Percentiles rank a stretch among this genome's conserved stretches.
Conservation (phyloP, 2,888 invertebrate species). For the Clistopyga incitator region DNA sequence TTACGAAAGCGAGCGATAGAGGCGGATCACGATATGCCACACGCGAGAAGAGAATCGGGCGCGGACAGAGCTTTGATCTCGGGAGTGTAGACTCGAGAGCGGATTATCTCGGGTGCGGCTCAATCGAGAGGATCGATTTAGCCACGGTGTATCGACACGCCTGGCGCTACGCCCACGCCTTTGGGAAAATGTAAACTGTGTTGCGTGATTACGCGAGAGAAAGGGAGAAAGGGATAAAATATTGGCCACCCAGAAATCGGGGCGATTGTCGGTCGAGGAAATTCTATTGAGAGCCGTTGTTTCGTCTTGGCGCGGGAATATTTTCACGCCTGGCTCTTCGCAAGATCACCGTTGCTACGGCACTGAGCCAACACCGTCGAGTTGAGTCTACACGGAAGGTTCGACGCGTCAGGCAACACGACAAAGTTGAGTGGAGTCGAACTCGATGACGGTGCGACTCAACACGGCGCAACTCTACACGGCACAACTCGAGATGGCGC, state of each 20-base stretch:
- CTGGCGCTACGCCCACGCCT: conserved; percentile 40
- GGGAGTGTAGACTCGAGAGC: conserved; percentile 33
- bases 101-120: conserved; percentile 51
- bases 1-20: conserved; percentile 29
- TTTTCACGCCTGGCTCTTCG: not conserved
- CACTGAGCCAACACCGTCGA: no score
- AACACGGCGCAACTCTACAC: no score
- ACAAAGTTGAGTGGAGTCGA: no score
- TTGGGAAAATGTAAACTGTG: conserved; percentile 29
- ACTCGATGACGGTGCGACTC: no score
- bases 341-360: no score
- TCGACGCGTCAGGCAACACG: no score
- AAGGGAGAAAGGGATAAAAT: not conserved
- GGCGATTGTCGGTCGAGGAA: conserved; percentile 9
- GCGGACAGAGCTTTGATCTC: conserved; percentile 58
- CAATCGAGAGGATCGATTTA: conserved; percentile 61
- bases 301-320: not conserved
- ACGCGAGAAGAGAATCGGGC: conserved; percentile 29
- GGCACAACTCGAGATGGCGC: no score
- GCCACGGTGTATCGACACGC: conserved; percentile 44
- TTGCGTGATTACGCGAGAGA: conserved; percentile 12
- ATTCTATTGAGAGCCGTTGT: not conserved
- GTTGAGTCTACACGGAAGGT: no score
- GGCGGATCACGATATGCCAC: conserved; percentile 23
- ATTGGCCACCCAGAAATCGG: conserved; percentile 43